Evolutionary conservation across 2,888 invertebrate species (phyloP), one percentile per base, ranked within the genome.

Genomic region (Andricus curvator): DNA sequence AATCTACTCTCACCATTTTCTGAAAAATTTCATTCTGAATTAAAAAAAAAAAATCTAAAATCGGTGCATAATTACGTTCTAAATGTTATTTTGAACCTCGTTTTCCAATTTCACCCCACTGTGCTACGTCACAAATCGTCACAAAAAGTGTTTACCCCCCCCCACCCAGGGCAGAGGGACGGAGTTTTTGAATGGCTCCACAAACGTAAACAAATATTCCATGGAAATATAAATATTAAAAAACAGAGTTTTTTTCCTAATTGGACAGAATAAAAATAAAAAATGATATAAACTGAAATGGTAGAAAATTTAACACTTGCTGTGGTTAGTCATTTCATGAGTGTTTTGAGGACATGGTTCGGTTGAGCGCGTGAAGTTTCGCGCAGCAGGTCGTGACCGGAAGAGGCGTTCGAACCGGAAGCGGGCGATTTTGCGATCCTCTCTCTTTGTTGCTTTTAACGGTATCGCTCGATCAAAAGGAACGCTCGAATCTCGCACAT

Each of bases 341-440:
- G 83, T 83, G 83, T 82, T 84, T 84, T 83, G 81, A 82, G 82
- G 78, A 82, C 84, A 84, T 82, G 82, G 81, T 77, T 83, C 79
- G 80, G 81, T 83, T 79, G 83, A 83, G 85, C 82, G 85, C 84
- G 86, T 84, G 81, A 84, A 85, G 84, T 86, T 84, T 83, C 84
- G 86, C 84, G 85, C 85, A 85, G 85, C 85, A 84, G 82, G 86
- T 91, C 91, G 91, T 91, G 91, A 92, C 91, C 91, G 91, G 91
- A 91, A 91, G 89, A 88, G 88, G 84, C 88, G 87, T 84, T 85
- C 86, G 84, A 85, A 83, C 86, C 85, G 86, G 86, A 86, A 86
- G 85, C 80, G 83, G 85, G 82, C 88, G 86, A 86, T 87, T 87
- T 86, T 85, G 83, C 85, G 84, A 81, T 84, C 84, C 85, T 84